Evolutionary conservation across 2,797 vertebrate species (phyloP), one percentile per base, ranked within the genome.

Genomic region (Hemibagrus guttatus): DNA sequence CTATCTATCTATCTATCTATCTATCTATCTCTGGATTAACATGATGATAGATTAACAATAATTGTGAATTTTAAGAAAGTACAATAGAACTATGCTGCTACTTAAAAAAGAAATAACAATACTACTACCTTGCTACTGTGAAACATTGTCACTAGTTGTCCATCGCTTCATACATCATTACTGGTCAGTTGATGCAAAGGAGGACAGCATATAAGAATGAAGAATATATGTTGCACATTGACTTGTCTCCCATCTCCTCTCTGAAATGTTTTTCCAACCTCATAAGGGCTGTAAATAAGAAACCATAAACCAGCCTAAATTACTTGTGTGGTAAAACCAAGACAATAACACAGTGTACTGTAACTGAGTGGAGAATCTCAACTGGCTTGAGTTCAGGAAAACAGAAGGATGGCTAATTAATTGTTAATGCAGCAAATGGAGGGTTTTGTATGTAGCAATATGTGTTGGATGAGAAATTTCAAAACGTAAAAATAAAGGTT

Each of bases 311-410:
- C 23, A n/a, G 39, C 58, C 23, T 61, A 42, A 80, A 80, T 63
- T 39, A 63, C 58, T 81, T 5, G 39, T 46, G 79, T n/a, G 39
- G 1, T 49, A 49, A 64, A 46, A 81, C 31, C 8, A 76, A 68
- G 56, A 14, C 31, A 39, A 6, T 76, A 49, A 17, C 31, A 79
- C 68, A 84, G 16, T 54, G 71, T 42, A 23, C 42, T 42, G 42
- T 84, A 75, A 75, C 58, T 78, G 81, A 54, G 56, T 83, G 58
- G 82, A 13, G 81, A 87, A 78, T 59, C 52, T 59, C 16, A 71
- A 80, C 61, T 49, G 75, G 61, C 75, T 85, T 76, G 82, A 88
- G 79, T 88, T 86, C 76, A 84, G 28, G 72, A 61, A 35, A 52
- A 46, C 61, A 31, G 66, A 86, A 49, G 61, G 39, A 81, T 19